These are phyloP conservation scores for Ctena decussata DNA, from an alignment of 2,888 invertebrate species.

Conservation along the genomic window DNA sequence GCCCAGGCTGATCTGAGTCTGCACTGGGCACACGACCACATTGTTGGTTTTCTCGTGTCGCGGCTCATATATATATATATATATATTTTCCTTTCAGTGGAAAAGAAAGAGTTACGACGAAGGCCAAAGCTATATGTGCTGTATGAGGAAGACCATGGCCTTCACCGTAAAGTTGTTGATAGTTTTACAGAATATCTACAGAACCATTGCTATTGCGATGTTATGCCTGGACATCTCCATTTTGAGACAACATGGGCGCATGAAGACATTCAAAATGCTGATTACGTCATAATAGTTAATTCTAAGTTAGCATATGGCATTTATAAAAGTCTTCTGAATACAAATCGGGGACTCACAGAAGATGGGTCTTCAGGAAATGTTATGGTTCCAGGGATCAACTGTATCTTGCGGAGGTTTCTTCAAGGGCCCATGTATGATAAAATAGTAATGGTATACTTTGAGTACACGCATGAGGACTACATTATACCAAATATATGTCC, in stretches of 20 bases:
- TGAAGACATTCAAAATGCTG: constrained; percentile 51
- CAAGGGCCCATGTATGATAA: constrained; percentile 56
- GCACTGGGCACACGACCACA: too few relatives aligned
- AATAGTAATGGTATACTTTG: constrained; percentile 63
- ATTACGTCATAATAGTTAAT: constrained; percentile 56
- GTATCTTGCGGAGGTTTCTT: constrained; percentile 54
- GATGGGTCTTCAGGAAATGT: neutral
- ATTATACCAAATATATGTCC: constrained; percentile 56
- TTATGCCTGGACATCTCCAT: constrained; percentile 48
- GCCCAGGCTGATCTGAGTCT: too few relatives aligned
- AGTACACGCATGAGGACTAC: constrained; percentile 53
- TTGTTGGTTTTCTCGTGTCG: too few relatives aligned
- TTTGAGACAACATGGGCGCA: constrained; percentile 60
- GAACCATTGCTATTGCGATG: constrained; percentile 55
- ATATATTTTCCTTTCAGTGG: constrained; percentile 37
- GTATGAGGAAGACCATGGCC: constrained; percentile 59
- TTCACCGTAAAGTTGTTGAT: constrained; percentile 49
- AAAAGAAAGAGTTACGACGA: constrained; percentile 28
- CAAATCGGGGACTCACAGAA: neutral
- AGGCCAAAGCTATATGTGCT: constrained; percentile 49
- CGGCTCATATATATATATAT: too few relatives aligned
- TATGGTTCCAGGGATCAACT: constrained; percentile 43
- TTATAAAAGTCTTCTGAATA: neutral
- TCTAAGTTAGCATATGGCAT: constrained; percentile 52
- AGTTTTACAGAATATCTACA: constrained; percentile 54